Conservation (phyloP, 2,888 invertebrate genomes). For the Ommatoiulus sabulosus region DNA sequence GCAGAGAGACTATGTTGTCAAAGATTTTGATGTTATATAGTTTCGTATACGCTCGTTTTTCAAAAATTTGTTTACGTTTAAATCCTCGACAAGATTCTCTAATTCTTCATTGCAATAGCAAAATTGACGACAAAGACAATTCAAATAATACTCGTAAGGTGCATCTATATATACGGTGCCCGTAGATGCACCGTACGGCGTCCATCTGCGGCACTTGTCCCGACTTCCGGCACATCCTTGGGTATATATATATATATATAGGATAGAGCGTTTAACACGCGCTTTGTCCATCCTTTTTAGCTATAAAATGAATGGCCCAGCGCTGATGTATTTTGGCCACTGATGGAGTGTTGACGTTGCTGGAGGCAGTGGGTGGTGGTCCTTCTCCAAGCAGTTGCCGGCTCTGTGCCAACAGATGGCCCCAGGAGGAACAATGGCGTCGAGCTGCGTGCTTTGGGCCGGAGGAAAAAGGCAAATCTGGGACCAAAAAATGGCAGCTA, state of each 20-base stretch:
- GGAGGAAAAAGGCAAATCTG: neutral
- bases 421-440: conserved; percentile 5
- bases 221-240: neutral
- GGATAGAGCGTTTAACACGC: neutral
- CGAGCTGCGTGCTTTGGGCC: neutral
- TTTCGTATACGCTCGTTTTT: too few species aligned
- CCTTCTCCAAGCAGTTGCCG: neutral
- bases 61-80: too few species aligned
- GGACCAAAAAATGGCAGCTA: conserved; percentile 35
- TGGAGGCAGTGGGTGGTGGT: conserved; percentile 27
- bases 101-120: too few species aligned
- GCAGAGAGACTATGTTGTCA: too few species aligned
- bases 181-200: too few species aligned
- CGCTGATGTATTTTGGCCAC: conserved; percentile 9
- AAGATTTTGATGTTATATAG: too few species aligned
- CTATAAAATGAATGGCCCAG: neutral
- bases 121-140: too few species aligned
- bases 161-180: too few species aligned
- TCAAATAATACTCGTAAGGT: too few species aligned
- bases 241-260: too few species aligned
- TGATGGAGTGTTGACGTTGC: conserved; percentile 37
- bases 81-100: too few species aligned
- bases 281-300: neutral
- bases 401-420: conserved; percentile 28
- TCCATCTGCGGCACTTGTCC: too few species aligned